Base-by-base conservation (phyloP, 2,113 vertebrate genomes). In the Apteryx owenii region DNA sequence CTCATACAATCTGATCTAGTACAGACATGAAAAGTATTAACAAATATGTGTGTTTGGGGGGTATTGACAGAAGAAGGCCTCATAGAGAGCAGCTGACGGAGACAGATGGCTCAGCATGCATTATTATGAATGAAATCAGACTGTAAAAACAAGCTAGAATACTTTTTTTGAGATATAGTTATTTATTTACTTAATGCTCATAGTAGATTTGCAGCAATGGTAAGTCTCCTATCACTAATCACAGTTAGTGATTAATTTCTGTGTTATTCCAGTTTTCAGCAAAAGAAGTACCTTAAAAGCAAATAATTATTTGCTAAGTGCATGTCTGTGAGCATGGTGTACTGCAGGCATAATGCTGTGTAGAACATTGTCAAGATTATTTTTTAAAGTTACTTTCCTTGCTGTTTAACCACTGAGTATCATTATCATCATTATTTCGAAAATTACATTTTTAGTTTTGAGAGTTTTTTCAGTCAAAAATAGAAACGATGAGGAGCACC, bases 401-500 rank as follows among this genome's bases (percentile, higher is more conserved):
- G 7, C 26, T 73, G 9, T 48, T 58, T 91, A 22, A 2, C 13
- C 16, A n/a, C 7, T 62, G 38, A 77, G 22, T 22, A 26, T 71
- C 53, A 46, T 36, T 13, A 82, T 48, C 18, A 48, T 48, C 46
- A 48, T 48, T 48, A 48, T 48, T 48, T 48, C 8, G 46, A 48
- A 48, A 48, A 48, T 48, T 17, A 48, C 16, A 48, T 48, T 48
- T 48, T 48, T 48, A 48, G 46, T 48, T 48, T 48, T 48, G 46
- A 48, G 46, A 48, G 46, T 18, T 48, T 48, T 48, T 18, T 48
- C 46, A 48, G 46, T 48, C 46, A 48, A 19, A 48, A 48, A 48
- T 19, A 48, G 0, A 73, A 89, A 77, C 44, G 0, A 72, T 10
- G 46, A 83, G 11, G 2, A 25, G 1, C 12, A 51, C 11, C 6